Evolutionary conservation across 2,888 invertebrate species (phyloP).

Genomic region (Tetrapedia diversipes): DNA sequence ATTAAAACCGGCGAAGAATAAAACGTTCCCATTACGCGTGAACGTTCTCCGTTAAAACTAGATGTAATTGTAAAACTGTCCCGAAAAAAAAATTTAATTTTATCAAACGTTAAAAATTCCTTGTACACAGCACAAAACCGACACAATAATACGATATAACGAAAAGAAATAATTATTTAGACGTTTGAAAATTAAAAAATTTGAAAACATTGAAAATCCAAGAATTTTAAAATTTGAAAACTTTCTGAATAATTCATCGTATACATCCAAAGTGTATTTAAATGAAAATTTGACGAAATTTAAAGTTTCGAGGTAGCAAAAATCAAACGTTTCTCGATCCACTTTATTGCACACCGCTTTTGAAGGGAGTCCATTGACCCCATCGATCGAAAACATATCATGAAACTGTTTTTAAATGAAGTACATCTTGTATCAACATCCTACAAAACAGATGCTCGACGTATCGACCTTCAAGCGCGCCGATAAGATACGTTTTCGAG

Average conservation of each 20-base stretch:
- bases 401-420: conserved; percentile 1
- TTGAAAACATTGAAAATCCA: not conserved
- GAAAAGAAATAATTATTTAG: too few relatives aligned
- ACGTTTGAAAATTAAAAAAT: not conserved
- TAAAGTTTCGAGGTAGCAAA: too few relatives aligned
- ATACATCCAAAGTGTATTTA: too few relatives aligned
- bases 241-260: too few relatives aligned
- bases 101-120: too few relatives aligned
- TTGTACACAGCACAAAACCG: too few relatives aligned
- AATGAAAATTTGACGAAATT: too few relatives aligned
- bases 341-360: not conserved
- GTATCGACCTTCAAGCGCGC: not conserved
- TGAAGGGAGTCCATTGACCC: conserved; percentile 8
- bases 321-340: too few relatives aligned
- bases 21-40: not conserved
- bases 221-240: not conserved
- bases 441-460: conserved; percentile 1
- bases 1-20: conserved; percentile 2
- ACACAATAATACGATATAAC: too few relatives aligned
- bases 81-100: not conserved
- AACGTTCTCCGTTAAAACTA: not conserved
- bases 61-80: not conserved
- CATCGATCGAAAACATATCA: not conserved
- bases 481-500: conserved; percentile 16
- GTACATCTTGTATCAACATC: not conserved